Evolutionary conservation across 2,888 invertebrate genomes (phyloP).

Genomic region (Yponomeuta sedellus): DNA sequence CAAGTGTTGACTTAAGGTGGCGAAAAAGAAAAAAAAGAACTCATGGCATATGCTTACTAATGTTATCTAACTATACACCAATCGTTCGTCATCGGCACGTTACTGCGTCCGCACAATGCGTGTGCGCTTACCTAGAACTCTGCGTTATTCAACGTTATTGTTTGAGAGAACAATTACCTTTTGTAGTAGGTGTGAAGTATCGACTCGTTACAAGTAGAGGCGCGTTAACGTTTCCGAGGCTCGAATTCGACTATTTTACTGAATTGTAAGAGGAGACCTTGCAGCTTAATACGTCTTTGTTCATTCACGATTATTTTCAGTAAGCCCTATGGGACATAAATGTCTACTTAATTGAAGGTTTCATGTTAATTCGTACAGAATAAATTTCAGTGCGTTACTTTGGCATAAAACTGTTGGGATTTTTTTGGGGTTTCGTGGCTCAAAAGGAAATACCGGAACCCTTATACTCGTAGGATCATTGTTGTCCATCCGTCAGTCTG

Average conservation of each 20-base stretch:
- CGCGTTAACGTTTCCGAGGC: constrained; percentile 51
- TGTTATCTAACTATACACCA: constrained; percentile 27
- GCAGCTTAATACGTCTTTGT: constrained; percentile 54
- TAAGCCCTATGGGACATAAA: background rate
- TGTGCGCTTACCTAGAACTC: constrained; percentile 62
- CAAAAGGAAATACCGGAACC: too few relatives aligned
- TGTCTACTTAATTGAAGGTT: background rate
- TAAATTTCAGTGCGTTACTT: too few relatives aligned
- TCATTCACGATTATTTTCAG: constrained; percentile 24
- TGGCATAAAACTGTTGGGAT: too few relatives aligned
- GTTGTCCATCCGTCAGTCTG: too few relatives aligned
- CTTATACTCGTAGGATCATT: too few relatives aligned
- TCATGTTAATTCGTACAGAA: background rate
- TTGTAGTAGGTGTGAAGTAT: constrained; percentile 59
- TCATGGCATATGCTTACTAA: constrained; percentile 3
- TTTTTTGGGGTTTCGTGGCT: too few relatives aligned
- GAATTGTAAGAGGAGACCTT: constrained; percentile 35
- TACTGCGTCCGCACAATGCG: constrained; percentile 39
- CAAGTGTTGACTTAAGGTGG: constrained; percentile 1
- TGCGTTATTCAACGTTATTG: constrained; percentile 68
- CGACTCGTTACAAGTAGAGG: constrained; percentile 32
- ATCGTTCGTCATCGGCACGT: constrained; percentile 37
- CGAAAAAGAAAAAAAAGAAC: constrained; percentile 6
- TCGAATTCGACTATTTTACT: constrained; percentile 58
- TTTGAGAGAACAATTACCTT: constrained; percentile 74